phyloP scores from a whole-genome alignment of 2,888 invertebrate genomes.

The Pyrgus malvae region DNA sequence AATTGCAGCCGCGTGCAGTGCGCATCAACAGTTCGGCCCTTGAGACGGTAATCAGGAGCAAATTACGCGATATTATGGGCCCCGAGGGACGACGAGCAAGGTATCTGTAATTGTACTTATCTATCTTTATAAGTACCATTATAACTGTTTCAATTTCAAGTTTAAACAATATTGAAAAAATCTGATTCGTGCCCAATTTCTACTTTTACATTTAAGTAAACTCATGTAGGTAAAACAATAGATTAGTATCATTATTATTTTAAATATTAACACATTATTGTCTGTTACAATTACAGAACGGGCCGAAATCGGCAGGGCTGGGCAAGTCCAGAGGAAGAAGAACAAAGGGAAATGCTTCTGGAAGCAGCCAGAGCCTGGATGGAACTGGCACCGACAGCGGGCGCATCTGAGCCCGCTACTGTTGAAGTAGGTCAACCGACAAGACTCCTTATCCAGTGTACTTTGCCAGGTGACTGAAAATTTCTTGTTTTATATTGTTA shows the following conservation, averaged over 20 bases:
- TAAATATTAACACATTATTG: neutral
- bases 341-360: constrained; percentile 72
- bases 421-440: constrained; percentile 89
- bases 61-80: constrained; percentile 68
- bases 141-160: no score
- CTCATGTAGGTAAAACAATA: no score
- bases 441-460: constrained; percentile 84
- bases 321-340: constrained; percentile 58
- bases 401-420: constrained; percentile 70
- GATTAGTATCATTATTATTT: no score
- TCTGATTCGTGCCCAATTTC: no score
- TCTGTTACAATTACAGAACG: constrained; percentile 62
- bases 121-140: no score
- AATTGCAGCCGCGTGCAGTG: constrained; percentile 78
- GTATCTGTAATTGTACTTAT: constrained; percentile 43
- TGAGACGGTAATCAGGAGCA: constrained; percentile 75
- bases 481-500: neutral
- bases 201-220: no score
- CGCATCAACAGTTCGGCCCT: constrained; percentile 80
- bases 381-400: constrained; percentile 80
- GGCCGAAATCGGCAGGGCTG: constrained; percentile 82
- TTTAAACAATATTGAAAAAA: no score
- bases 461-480: constrained; percentile 84
- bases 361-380: constrained; percentile 87
- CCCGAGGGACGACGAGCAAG: constrained; percentile 65